Base-by-base conservation (phyloP, 2,113 vertebrate species). In the Mesembrinibis cayennensis region DNA sequence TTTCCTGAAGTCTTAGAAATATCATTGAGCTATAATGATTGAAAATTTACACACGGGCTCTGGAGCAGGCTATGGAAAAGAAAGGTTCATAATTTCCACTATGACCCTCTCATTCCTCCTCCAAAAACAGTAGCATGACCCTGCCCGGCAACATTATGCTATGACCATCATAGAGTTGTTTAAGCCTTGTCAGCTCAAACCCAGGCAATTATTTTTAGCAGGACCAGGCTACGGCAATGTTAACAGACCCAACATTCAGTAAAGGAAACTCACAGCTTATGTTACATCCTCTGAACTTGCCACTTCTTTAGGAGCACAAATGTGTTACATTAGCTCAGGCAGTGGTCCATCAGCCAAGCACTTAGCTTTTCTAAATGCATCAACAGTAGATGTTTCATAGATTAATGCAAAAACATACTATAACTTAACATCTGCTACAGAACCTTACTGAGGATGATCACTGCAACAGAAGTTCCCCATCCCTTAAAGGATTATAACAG, bases 121-220 rank as follows among this genome's bases (percentile, higher is more conserved):
- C 10, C 3, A 18, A 53, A 79, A 93, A 3, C 32, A 62, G 11
- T 0, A 52, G 36, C 12, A 49, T 25, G 19, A 83, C 30, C 6
- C 5, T 25, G 23, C 19, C 16, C 0, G 0, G 2, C 25, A 70
- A 38, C 1, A 0, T 62, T 70, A 91, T 1, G 1, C n/a, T 55
- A 67, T 2, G 10, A 80, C 12, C 12, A 58, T 11, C 45, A 65
- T 2, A 50, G 3, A 40, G 34, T 34, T 56, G 4, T 53, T 82
- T 65, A 58, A 83, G 34, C 42, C 22, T 42, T 47, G 29, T 19
- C 17, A 84, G 26, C 16, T 40, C 17, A 89, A 97, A 89, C 7
- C 7, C 18, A 84, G 59, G 6, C 36, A 82, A 82, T 18, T 38
- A 18, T 30, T 67, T 84, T 45, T 27, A 84, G 38, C 42, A 89